A percentile compares a stretch with the other conserved stretches of the same genome.
Evolutionary conservation across 2,113 vertebrate species (phyloP).

Genomic region (Paralichthys olivaceus): DNA sequence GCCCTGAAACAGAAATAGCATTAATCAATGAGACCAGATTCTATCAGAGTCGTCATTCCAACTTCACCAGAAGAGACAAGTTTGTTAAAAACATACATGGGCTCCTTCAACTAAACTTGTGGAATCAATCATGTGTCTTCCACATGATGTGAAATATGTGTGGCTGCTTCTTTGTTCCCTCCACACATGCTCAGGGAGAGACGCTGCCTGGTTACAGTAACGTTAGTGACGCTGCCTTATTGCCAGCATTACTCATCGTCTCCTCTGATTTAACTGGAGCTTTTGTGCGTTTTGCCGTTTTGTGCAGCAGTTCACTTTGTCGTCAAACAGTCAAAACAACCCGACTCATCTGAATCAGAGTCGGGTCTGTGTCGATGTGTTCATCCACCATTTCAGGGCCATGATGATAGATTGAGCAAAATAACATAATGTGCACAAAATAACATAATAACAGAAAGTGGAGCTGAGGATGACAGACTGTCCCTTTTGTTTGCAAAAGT

Average conservation of each 20-base stretch:
- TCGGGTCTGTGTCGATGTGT: not conserved
- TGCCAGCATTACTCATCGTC: constrained; percentile 40
- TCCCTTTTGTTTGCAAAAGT: not conserved
- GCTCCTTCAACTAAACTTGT: not conserved
- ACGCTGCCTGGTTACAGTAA: constrained; percentile 66
- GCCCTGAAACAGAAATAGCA: not conserved
- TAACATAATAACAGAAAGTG: too few relatives aligned
- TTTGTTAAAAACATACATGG: not conserved
- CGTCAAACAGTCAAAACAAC: too few relatives aligned
- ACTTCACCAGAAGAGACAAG: not conserved
- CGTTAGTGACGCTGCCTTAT: constrained; percentile 47
- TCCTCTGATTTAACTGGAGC: constrained; percentile 17
- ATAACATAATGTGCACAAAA: not conserved
- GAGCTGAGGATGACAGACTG: too few relatives aligned
- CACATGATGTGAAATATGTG: constrained; percentile 16
- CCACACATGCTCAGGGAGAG: constrained; percentile 49
- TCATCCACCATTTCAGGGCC: too few relatives aligned
- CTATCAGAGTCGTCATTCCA: not conserved
- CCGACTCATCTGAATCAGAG: not conserved
- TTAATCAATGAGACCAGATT: constrained; percentile 13
- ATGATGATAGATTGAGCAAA: not conserved
- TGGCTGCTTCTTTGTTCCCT: constrained; percentile 48
- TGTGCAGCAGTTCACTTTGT: not conserved
- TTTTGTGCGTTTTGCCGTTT: not conserved
- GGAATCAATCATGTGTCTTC: constrained; percentile 11